phyloP scores from a whole-genome alignment of 2,888 invertebrate species.

The Pheosia tremula region DNA sequence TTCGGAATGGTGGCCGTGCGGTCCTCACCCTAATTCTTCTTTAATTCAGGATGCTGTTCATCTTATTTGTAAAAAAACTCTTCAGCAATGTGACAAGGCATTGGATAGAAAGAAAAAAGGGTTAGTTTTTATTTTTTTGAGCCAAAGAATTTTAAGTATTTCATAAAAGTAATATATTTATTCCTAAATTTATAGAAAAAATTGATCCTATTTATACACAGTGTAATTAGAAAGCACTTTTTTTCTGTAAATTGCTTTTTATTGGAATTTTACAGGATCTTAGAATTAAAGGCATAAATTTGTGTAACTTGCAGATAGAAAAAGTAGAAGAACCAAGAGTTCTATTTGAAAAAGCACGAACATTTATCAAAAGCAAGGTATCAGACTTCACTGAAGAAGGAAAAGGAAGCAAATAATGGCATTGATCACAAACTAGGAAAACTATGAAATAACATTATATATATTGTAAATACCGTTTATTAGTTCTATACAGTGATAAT shows the following conservation, averaged over 20 bases:
- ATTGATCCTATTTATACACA: no score
- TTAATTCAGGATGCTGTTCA: constrained; percentile 63
- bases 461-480: constrained; percentile 70
- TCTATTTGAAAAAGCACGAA: constrained; percentile 88
- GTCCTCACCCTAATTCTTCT: constrained; percentile 33
- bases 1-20: constrained; percentile 2
- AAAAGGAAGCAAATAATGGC: constrained; percentile 54
- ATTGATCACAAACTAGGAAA: constrained; percentile 30
- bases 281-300: no score
- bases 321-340: constrained; percentile 93
- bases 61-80: constrained; percentile 58
- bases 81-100: constrained; percentile 59
- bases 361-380: constrained; percentile 87
- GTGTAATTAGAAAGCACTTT: no score
- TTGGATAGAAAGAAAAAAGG: constrained; percentile 60
- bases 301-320: constrained; percentile 87
- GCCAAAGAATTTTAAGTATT: constrained; percentile 45
- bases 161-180: background rate
- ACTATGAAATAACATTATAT: constrained; percentile 35
- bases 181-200: no score
- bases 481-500: constrained; percentile 62
- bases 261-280: no score
- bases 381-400: constrained; percentile 56
- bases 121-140: constrained; percentile 64
- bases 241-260: no score